Conservation (phyloP, 2,797 vertebrate species). For the Petrocephalus schoutedeni region DNA sequence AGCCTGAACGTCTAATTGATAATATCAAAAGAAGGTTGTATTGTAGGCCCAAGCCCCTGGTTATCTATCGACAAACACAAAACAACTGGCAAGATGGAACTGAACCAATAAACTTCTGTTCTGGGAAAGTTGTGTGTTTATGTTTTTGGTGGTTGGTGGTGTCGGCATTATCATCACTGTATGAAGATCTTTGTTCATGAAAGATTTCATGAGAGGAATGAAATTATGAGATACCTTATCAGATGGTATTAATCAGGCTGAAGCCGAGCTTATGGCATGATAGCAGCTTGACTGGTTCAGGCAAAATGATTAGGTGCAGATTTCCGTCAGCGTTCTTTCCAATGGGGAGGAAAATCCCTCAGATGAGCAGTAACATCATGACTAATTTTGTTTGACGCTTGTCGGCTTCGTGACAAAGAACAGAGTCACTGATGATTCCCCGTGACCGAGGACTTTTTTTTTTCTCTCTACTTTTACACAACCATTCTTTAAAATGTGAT, state of each 20-base stretch:
- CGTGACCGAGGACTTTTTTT: neutral
- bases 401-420: neutral
- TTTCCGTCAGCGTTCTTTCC: neutral
- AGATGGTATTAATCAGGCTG: neutral
- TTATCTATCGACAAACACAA: neutral
- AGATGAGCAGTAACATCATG: slow-evolving; percentile 3
- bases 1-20: neutral
- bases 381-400: neutral
- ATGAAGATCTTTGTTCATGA: neutral
- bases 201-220: neutral
- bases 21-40: neutral
- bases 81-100: no score
- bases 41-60: neutral
- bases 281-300: neutral
- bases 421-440: neutral
- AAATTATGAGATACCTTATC: neutral
- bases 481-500: neutral
- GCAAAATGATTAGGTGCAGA: slow-evolving; percentile 1
- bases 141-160: neutral
- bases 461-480: neutral
- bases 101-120: neutral
- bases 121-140: neutral
- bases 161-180: neutral
- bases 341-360: neutral
- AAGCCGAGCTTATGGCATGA: neutral